Base-by-base conservation (phyloP, 2,797 vertebrate species). In the Heliangelus exortis region DNA sequence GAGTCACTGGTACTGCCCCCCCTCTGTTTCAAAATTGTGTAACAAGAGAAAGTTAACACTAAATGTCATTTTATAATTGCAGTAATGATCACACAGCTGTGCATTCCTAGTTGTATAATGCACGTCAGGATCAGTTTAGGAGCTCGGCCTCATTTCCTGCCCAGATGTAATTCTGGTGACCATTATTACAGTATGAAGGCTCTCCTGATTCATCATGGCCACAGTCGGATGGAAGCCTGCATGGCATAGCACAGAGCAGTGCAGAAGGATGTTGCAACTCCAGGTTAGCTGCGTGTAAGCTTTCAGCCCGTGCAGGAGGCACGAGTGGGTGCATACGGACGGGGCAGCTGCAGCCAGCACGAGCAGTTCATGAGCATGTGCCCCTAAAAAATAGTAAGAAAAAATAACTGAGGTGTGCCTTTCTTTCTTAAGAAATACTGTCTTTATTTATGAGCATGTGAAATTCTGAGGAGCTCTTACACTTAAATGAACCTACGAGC, bases 401-500 rank as follows among this genome's bases (percentile, higher is more conserved):
- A 51, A 85, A 77, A 67, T 29, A 69, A 67, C 65, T 89, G 84
- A 79, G 82, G 75, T 80, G 50, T 68, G 75, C 94, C 95, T 95
- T 92, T 72, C 91, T 92, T 95, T 89, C 84, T 89, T 91, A 94
- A 95, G 96, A 96, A 94, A 91, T 75, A 39, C 90, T 97, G 95
- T 93, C 91, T 94, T 96, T 97, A 96, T 98, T 98, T 97, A 97
- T 92, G 94, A 97, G 96, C 73, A 84, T 96, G 96, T 96, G 96
- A 95, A 95, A 96, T 97, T 97, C 96, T 76, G 68, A 97, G 96
- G 95, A 97, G 90, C 95, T 92, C 96, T 97, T 97, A 97, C 96
- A 97, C 97, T 97, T 97, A 97, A 97, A 96, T 97, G 97, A 98
- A 97, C 97, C 97, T 97, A 97, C 63, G 26, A 96, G 96, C 96